Percentiles rank a stretch among this genome's conserved stretches.
phyloP scores from a whole-genome alignment of 2,797 vertebrate genomes.

The Limnodromus scolopaceus region DNA sequence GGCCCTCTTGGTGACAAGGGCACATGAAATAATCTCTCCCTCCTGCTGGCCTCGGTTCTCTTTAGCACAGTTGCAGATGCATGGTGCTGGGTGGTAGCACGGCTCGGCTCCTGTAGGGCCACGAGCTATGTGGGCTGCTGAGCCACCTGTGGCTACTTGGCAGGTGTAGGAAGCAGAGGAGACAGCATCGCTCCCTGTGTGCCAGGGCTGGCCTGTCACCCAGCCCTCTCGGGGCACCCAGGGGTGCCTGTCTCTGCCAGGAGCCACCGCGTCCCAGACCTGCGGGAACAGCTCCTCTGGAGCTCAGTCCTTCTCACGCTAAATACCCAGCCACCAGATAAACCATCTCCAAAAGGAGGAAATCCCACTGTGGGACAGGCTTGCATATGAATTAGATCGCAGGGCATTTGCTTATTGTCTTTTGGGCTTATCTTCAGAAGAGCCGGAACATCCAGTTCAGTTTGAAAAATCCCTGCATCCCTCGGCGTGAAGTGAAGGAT shows the following conservation, averaged over 20 bases:
- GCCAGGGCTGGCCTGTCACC: neutral
- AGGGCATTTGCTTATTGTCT: no score
- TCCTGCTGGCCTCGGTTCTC: neutral
- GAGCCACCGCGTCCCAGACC: conserved; percentile 66
- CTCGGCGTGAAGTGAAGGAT: neutral
- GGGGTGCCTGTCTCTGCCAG: neutral
- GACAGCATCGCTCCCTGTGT: fast-evolving
- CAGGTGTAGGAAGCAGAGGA: fast-evolving
- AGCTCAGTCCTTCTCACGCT: conserved; percentile 51
- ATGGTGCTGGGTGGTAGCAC: fast-evolving
- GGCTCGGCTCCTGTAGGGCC: neutral
- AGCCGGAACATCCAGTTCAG: neutral
- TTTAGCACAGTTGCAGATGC: no score
- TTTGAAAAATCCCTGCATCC: neutral
- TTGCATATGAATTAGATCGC: conserved; percentile 6
- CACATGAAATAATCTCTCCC: no score
- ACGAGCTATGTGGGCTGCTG: neutral
- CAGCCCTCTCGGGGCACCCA: fast-evolving
- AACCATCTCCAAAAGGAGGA: conserved; percentile 58
- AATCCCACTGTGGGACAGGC: conserved; percentile 75
- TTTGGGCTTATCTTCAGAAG: neutral
- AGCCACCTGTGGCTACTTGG: neutral
- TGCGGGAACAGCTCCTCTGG: conserved; percentile 53
- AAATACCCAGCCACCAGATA: conserved; percentile 71
- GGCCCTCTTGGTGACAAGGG: no score